Percentiles rank a stretch among this genome's conserved stretches.
These are phyloP conservation scores for Rhagologus leucostigma DNA, from an alignment of 2,113 vertebrate species.

Conservation along the genomic window DNA sequence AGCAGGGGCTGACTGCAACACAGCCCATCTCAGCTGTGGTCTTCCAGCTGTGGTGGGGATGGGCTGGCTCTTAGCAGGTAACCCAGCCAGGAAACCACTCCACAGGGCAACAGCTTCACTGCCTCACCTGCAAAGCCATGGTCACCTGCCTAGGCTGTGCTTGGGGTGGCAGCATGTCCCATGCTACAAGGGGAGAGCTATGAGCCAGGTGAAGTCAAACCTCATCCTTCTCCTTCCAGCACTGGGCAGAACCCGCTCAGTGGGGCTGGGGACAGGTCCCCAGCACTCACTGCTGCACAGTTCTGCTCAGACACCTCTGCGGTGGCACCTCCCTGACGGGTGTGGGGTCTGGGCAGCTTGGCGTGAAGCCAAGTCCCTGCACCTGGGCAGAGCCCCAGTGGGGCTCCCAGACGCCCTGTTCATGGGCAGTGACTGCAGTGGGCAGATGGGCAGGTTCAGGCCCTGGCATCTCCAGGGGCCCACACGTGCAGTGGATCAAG, in stretches of 20 bases:
- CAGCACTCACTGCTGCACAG: neutral
- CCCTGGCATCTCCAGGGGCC: neutral
- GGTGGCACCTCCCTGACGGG: neutral
- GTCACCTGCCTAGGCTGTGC: neutral
- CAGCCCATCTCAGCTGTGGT: neutral
- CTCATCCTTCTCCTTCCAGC: neutral
- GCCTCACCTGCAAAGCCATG: neutral
- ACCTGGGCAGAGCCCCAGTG: neutral
- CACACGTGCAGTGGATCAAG: accelerated
- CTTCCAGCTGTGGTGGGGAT: neutral
- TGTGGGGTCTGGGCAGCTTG: neutral
- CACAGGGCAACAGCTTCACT: neutral
- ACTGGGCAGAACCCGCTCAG: neutral
- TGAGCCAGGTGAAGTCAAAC: neutral
- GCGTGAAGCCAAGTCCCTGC: accelerated
- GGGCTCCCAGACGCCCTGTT: accelerated
- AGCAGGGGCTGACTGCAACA: neutral
- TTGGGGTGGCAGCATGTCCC: accelerated
- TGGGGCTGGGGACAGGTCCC: neutral
- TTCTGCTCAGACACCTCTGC: neutral
- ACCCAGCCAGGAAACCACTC: neutral
- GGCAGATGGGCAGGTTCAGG: neutral
- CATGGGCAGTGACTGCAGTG: accelerated
- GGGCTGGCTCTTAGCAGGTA: neutral
- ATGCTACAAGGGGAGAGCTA: neutral